Evolutionary conservation across 2,888 invertebrate genomes (phyloP).

Genomic region (Cerastis rubricosa): DNA sequence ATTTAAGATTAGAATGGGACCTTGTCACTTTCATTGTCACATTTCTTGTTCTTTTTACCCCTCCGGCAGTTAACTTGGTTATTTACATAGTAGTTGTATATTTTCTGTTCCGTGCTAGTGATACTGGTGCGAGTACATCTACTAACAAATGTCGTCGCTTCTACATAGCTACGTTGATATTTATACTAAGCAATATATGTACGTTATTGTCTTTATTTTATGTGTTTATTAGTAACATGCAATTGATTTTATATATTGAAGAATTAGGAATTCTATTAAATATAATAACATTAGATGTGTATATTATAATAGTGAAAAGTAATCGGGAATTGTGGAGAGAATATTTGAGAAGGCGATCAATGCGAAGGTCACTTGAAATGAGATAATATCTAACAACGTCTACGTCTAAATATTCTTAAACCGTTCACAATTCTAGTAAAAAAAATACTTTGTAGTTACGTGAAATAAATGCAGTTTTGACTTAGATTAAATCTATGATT

Average conservation of each 20-base stretch:
- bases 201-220: neutral
- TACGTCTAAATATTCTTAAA: neutral
- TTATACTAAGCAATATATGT: neutral
- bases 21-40: neutral
- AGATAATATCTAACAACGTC: neutral
- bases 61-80: neutral
- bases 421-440: neutral
- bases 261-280: neutral
- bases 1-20: too few species aligned
- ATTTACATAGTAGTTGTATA: neutral
- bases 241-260: too few species aligned
- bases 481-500: neutral
- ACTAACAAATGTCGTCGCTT: neutral
- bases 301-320: constrained; percentile 4
- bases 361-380: neutral
- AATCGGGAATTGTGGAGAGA: constrained; percentile 14
- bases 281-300: neutral
- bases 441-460: too few species aligned
- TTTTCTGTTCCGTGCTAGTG: neutral
- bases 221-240: too few species aligned
- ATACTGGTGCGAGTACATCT: neutral
- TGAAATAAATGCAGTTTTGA: neutral
- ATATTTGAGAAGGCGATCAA: neutral
- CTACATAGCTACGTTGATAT: constrained; percentile 3
- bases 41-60: neutral